Evolutionary conservation across 2,888 invertebrate species (phyloP).

Genomic region (Falcaria lacertinaria): DNA sequence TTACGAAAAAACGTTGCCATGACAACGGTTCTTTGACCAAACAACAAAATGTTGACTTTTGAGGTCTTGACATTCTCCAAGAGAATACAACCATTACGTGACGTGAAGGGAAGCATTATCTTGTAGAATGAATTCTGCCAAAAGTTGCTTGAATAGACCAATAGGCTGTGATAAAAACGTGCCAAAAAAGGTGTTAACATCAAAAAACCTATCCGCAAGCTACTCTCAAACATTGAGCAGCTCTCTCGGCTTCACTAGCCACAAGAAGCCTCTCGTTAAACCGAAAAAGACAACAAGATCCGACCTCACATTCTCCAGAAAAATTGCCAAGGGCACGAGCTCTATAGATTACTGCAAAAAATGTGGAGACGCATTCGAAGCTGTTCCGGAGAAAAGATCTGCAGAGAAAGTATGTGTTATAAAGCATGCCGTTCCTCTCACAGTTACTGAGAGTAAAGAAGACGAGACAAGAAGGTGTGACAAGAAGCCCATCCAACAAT

Average conservation of each 20-base stretch:
- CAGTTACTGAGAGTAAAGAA: constrained; percentile 15
- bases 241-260: constrained; percentile 34
- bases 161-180: constrained; percentile 15
- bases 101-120: constrained; percentile 10
- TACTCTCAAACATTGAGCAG: constrained; percentile 29
- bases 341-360: constrained; percentile 32
- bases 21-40: constrained; percentile 18
- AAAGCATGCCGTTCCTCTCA: background rate
- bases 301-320: constrained; percentile 32
- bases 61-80: too few relatives aligned
- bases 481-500: constrained; percentile 35
- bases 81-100: too few relatives aligned
- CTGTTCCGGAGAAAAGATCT: background rate
- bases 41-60: too few relatives aligned
- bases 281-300: constrained; percentile 55
- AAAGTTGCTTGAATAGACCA: constrained; percentile 5
- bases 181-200: constrained; percentile 41
- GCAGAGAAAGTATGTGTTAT: constrained; percentile 2
- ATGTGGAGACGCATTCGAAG: constrained; percentile 44
- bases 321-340: constrained; percentile 5
- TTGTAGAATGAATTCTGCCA: constrained; percentile 8
- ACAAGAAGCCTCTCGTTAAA: constrained; percentile 13
- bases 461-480: constrained; percentile 7
- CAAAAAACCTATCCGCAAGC: constrained; percentile 27
- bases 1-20: constrained; percentile 17